These are phyloP conservation scores for Tor tambroides DNA, from an alignment of 2,113 vertebrate genomes.

Conservation along the genomic window DNA sequence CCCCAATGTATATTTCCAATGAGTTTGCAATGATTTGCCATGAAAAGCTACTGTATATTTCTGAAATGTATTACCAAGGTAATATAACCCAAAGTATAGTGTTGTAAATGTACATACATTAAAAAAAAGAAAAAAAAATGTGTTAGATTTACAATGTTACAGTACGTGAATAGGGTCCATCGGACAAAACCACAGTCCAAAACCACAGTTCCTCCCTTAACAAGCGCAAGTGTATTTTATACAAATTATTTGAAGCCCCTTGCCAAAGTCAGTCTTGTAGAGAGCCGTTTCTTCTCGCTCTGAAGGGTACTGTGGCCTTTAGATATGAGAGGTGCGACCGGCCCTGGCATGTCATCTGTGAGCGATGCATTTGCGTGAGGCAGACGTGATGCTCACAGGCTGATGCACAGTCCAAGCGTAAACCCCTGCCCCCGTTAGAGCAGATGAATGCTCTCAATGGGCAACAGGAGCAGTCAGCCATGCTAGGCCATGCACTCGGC, in stretches of 20 bases:
- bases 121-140: not conserved
- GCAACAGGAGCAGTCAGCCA: slow-evolving; percentile 79
- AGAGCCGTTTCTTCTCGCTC: not conserved
- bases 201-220: not conserved
- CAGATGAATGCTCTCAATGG: slow-evolving; percentile 81
- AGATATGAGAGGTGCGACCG: not conserved
- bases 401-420: slow-evolving; percentile 57
- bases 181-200: not conserved
- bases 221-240: not conserved
- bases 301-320: slow-evolving; percentile 10
- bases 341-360: slow-evolving; percentile 64
- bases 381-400: slow-evolving; percentile 64
- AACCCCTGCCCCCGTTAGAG: slow-evolving; percentile 76
- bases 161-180: not conserved
- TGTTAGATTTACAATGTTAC: not conserved
- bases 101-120: too few relatives aligned
- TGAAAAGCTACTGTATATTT: too few relatives aligned
- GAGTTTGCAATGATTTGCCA: not conserved
- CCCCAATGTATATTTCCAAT: not conserved
- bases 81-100: not conserved
- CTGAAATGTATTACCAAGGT: not conserved
- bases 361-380: slow-evolving; percentile 70
- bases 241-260: slow-evolving; percentile 16
- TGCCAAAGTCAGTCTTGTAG: slow-evolving; percentile 10
- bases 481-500: slow-evolving; percentile 79